These are phyloP conservation scores for Zaprionus tsacasi DNA, from an alignment of 1,140 invertebrate genomes.

Conservation along the genomic window DNA sequence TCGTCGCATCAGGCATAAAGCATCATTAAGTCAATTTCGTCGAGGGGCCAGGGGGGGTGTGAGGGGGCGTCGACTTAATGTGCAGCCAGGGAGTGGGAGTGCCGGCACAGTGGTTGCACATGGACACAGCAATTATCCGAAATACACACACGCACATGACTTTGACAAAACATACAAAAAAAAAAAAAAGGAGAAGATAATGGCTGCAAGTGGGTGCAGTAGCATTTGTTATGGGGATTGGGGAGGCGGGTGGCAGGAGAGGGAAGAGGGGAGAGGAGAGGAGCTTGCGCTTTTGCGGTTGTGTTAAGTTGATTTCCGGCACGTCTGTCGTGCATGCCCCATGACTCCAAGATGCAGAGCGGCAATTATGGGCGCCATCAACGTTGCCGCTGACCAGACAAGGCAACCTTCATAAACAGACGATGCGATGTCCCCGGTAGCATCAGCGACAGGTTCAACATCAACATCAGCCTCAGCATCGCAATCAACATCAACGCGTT, in stretches of 20 bases:
- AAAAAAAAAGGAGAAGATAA: conserved; percentile 9
- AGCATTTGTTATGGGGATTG: not conserved
- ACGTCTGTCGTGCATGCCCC: conserved; percentile 45
- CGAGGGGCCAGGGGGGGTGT: not conserved
- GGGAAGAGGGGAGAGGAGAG: conserved; percentile 4
- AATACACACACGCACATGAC: conserved; percentile 44
- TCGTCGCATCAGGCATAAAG: conserved; percentile 40
- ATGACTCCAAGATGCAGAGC: conserved; percentile 54
- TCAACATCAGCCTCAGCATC: not conserved
- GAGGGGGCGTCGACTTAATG: conserved; percentile 48
- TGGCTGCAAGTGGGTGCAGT: too few species aligned
- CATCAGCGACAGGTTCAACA: not conserved
- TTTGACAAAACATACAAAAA: not conserved
- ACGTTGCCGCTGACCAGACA: conserved; percentile 28
- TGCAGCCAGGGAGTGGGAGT: conserved; percentile 47
- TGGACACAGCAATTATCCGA: conserved; percentile 68
- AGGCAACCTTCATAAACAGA: conserved; percentile 66
- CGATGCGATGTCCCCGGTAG: conserved; percentile 16
- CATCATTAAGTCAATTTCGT: conserved; percentile 69
- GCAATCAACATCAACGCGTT: not conserved
- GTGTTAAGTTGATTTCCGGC: conserved; percentile 77
- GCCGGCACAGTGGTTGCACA: conserved; percentile 29
- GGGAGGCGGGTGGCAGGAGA: not conserved
- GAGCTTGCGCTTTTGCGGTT: conserved; percentile 79
- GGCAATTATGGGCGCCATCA: conserved; percentile 62